Percentiles rank a stretch among this genome's conserved stretches.
Evolutionary conservation across 2,113 vertebrate genomes (phyloP).

Genomic region (Thamnaconus septentrionalis): DNA sequence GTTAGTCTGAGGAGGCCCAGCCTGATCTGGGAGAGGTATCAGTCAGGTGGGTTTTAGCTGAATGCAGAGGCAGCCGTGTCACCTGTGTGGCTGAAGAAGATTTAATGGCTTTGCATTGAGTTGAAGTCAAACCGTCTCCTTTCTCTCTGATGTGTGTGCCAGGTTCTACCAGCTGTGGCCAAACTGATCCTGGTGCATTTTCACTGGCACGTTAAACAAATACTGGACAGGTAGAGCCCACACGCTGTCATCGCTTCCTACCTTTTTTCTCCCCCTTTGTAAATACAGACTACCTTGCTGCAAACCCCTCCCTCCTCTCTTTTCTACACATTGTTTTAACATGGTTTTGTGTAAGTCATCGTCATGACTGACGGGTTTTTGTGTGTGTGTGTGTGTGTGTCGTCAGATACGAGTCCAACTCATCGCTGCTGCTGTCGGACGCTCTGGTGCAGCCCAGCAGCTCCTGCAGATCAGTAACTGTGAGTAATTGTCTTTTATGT

Average conservation of each 20-base stretch:
- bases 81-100: background rate
- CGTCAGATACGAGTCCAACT: conserved; percentile 91
- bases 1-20: no score
- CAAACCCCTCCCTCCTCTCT: background rate
- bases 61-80: no score
- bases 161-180: conserved; percentile 95
- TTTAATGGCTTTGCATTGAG: conserved; percentile 3
- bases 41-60: no score
- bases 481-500: conserved; percentile 52
- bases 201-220: conserved; percentile 97
- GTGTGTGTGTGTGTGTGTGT: no score
- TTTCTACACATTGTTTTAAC: background rate
- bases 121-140: background rate
- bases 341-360: background rate
- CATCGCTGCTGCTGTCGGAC: conserved; percentile 91
- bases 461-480: conserved; percentile 86
- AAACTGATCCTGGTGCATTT: conserved; percentile 98
- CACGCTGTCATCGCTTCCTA: background rate
- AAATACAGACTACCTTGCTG: background rate
- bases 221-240: conserved; percentile 88
- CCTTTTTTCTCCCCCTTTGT: background rate
- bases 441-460: conserved; percentile 90
- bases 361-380: conserved; percentile 5
- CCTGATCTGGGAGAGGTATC: no score
- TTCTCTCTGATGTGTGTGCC: conserved; percentile 10